Base-by-base conservation (phyloP, 2,888 invertebrate species). In the Mimas tiliae region DNA sequence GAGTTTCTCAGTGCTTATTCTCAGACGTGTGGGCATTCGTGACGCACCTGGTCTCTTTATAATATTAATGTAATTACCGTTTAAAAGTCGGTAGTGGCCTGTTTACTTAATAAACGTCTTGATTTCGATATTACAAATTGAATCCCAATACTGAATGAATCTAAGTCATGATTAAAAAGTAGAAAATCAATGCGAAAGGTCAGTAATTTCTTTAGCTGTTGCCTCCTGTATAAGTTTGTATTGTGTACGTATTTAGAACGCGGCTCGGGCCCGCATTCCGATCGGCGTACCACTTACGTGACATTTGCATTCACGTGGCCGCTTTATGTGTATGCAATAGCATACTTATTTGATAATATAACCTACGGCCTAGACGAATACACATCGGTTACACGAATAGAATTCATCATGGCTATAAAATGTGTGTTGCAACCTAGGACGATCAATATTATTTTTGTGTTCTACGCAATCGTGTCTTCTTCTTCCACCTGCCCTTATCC, bases 261-360 rank as follows among this genome's bases (percentile, higher is more conserved):
- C 74, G 69, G 9, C 79, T 77, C 77, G 77, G 80, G 75, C 81
- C 84, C 85, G 85, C 89, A 90, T 90, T 89, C 89, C 87, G 70
- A 79, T 76, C 71, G 75, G 65, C 81, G 87, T 86, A 78, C 87
- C 74, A 84, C 82, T 86, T 84, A 82, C 80, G 73, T 83, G 82
- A 83, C 84, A 89, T 89, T 89, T 87, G 85, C 88, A 85, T 87
- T 63, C 76, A 76, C 75, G 78, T 58, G 38, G n/a, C 19, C 19
- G 12, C 42, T 42, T 53, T 34, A 50, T 74, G 68, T 74, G 68
- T 67, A 63, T 69, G 58, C 38, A 38, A 34, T 14, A 12, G 7
- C n/a, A n/a, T 53, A 34, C 19, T 11, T 58, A 19, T 55, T 55
- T 16, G 34, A 55, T 55, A 55, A 42, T 58, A 58, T 4, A 27